Evolutionary conservation across 2,113 vertebrate genomes (phyloP), one percentile per base, ranked within the genome.

Genomic region (Mesembrinibis cayennensis): DNA sequence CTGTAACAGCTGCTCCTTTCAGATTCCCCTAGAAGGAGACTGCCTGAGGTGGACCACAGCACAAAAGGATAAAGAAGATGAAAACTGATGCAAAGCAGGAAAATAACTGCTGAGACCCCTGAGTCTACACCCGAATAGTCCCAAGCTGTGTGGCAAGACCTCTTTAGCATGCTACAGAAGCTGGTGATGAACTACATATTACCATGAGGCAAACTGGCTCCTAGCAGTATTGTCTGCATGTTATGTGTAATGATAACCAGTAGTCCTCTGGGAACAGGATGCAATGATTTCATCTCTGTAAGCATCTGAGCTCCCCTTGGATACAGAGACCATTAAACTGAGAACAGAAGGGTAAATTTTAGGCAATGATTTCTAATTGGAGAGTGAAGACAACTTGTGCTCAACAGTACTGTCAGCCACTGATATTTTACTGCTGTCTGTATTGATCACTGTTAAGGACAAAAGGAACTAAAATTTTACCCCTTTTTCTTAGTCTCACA

Each of bases 41-140:
- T 98, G 98, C 98, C 98, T 97, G 98, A 99, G 98, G 98, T 98
- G 98, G 98, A 94, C 96, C 97, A 97, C 38, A 81, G 97, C 98
- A 99, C 98, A 99, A 99, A 99, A 98, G 98, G 98, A 98, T 98
- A 99, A 98, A 98, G 98, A 97, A 97, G 98, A 98, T 98, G 98
- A 98, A 98, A 99, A 98, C 98, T 95, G 98, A 98, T 98, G 98
- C 97, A 98, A 98, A 98, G 98, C 98, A 98, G 98, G 98, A 97
- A 98, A 98, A 98, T 98, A 98, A 99, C 98, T 98, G 98, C 98
- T 97, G 97, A 98, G 98, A 98, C 98, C 98, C 98, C 96, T 55
- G 95, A 97, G 97, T 92, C 98, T 97, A 95, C 97, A 98, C 95
- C 97, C 82, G 88, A 98, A 97, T 97, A 98, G 78, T 97, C 97